Base-by-base conservation (phyloP, 2,888 invertebrate species). In the Dendrolimus houi region DNA sequence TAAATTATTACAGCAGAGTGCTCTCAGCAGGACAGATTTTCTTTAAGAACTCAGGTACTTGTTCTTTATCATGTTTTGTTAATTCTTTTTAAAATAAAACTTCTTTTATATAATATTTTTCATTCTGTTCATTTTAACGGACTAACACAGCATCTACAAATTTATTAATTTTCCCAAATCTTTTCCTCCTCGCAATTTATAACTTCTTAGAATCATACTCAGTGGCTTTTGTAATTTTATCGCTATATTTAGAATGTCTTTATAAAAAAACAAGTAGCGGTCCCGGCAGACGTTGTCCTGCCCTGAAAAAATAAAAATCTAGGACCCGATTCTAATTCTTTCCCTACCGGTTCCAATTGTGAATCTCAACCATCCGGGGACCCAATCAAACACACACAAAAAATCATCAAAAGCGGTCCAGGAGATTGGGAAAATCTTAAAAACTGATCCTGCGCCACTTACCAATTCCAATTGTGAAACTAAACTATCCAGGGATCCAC, bases 11-110 rank as follows among this genome's bases (percentile, higher is more conserved):
- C 77, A 77, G 69, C 74, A 74, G 74, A 83, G 83, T 81, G 83
- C 81, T 84, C 83, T 77, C 83, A 81, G 81, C 82, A 81, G 81
- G 83, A 81, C 83, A 81, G 77, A 77, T 74, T 78, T 77, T 82
- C 77, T 76, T 75, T 69, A 77, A 76, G 74, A 82, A 81, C 77
- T 75, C 81, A 79, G 81, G 79, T 79, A 75, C 72, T 76, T 74
- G 72, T 71, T 71, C 69, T 79, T 75, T 72, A 75, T 78, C 74
- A 68, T 72, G 75, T 77, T 74, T 73, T 72, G 71, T 76, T 79
- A 80, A 79, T 81, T 79, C 69, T 69, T 70, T 72, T 66, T 62
- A 29, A 47, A 65, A 67, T 68, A 67, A 67, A 69, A 65, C 42
- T 14, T 13, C 62, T 55, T 57, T 57, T 58, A 61, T 29, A 29